Base-by-base conservation (phyloP, 2,888 invertebrate species). In the Caenorhabditis sinica region DNA sequence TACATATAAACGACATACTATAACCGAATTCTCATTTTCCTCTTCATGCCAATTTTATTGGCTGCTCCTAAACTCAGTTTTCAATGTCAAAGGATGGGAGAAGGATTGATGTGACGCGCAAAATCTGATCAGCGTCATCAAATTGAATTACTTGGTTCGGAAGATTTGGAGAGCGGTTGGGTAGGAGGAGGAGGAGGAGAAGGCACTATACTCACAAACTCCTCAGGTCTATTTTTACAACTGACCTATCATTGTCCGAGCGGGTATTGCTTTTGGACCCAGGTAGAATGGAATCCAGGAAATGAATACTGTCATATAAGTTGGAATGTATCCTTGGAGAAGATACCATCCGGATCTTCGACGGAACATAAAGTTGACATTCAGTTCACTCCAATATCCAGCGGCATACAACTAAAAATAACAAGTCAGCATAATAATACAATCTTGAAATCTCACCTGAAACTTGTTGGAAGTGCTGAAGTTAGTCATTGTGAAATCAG, bases 241-340 rank as follows among this genome's bases (percentile, higher is more conserved):
- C 82, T 74, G 58, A 90, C 90, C 91, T 58, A 92, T 92, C 92
- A 92, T 92, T 15, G 92, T 92, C 49, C 92, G 71, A 15, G 92
- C 92, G 15, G 92, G 92, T 30, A 92, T 92, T 17, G 92, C 92
- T 61, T 88, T 86, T 5, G 92, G 91, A 0, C 92, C 92, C 25
- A 92, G 81, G 68, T 92, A 92, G 81, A 92, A 93, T 20, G 92
- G 91, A 69, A 93, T 93, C 93, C 93, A 93, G 6, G 91, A 91
- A 25, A 93, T 93, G 89, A 93, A 93, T 1, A 89, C 87, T 8
- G 91, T 92, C 89, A 92, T 88, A 73, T 93, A 92, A 15, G 92
- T 92, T 25, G 93, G 93, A 65, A 93, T 91, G 85, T 91, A 92
- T 82, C 92, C 93, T 85, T 93, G 93, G 17, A 93, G 84, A 2